Percentiles rank a stretch among this genome's conserved stretches.
These are phyloP conservation scores for Masticophis lateralis DNA, from an alignment of 2,797 vertebrate species.

Conservation along the genomic window DNA sequence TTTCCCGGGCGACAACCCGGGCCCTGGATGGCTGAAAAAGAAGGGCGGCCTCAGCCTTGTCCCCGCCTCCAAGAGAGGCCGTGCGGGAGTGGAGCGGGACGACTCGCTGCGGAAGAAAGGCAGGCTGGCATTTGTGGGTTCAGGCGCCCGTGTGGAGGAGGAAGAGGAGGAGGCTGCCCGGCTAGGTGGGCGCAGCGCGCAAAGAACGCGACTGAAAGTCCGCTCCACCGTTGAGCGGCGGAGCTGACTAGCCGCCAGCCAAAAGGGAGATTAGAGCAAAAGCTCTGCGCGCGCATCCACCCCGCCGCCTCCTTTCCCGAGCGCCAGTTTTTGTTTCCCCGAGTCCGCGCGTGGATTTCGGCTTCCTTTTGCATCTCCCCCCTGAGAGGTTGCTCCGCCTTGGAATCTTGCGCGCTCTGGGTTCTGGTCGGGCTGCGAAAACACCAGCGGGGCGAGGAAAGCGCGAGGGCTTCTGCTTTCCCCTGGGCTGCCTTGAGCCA, in stretches of 20 bases:
- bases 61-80: neutral
- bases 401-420: neutral
- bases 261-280: neutral
- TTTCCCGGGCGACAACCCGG: neutral
- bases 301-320: neutral
- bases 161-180: neutral
- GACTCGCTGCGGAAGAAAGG: too few species aligned
- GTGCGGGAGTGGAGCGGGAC: neutral
- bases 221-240: neutral
- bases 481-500: neutral
- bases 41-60: too few species aligned
- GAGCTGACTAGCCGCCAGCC: neutral
- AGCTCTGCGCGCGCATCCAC: neutral
- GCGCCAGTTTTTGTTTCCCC: neutral
- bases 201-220: neutral
- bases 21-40: fast-evolving
- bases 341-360: neutral
- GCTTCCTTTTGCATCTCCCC: neutral
- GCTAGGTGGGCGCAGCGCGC: neutral
- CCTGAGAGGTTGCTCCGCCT: too few species aligned
- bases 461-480: neutral
- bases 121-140: neutral
- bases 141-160: neutral
- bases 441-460: neutral
- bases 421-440: neutral